phyloP scores from a whole-genome alignment of 2,113 vertebrate species.

The Craseonycteris thonglongyai region DNA sequence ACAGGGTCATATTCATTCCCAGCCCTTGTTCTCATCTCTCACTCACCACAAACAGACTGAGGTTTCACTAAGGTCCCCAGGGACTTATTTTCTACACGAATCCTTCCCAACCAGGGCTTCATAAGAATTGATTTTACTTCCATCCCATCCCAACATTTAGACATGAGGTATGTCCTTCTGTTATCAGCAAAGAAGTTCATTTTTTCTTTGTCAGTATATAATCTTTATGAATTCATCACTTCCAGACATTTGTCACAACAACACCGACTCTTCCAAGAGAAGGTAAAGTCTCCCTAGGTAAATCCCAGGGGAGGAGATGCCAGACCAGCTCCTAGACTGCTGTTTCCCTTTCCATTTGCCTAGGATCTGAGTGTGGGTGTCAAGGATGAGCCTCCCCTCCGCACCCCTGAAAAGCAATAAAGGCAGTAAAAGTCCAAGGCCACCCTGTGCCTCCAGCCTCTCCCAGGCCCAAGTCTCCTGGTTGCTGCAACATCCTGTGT shows the following conservation, averaged over 20 bases:
- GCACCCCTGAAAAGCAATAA: background rate
- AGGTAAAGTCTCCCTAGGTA: background rate
- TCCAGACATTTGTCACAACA: background rate
- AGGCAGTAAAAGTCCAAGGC: background rate
- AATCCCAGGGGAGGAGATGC: background rate
- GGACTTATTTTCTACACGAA: background rate
- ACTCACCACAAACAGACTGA: background rate
- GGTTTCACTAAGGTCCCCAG: background rate
- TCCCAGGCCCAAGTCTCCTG: background rate
- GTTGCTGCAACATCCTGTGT: too few species aligned
- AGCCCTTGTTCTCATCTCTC: background rate
- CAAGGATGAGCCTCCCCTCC: background rate
- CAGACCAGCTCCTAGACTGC: too few species aligned
- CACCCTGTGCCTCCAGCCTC: background rate
- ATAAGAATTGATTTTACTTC: background rate
- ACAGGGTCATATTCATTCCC: background rate
- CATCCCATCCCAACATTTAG: background rate
- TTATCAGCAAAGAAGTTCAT: background rate
- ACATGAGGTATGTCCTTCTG: accelerated
- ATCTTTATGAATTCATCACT: background rate
- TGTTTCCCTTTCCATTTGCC: background rate
- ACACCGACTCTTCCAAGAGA: background rate
- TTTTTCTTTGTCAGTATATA: background rate
- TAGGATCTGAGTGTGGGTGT: background rate
- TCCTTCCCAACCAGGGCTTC: background rate